phyloP scores from a whole-genome alignment of 2,113 vertebrate genomes.

The Lasiurus borealis region DNA sequence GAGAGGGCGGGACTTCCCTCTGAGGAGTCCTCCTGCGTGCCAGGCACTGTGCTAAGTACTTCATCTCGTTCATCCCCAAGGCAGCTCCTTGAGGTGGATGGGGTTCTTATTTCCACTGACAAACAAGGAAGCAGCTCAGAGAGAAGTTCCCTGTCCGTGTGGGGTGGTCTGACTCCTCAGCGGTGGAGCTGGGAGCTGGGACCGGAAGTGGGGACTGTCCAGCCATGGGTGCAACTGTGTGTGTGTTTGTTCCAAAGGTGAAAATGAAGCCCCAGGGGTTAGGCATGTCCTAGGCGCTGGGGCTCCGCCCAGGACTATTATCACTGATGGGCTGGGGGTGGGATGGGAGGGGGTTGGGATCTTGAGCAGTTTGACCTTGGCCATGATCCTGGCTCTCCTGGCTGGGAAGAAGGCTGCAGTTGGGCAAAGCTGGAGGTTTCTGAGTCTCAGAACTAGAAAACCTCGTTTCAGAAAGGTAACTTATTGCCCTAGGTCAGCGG shows the following conservation, averaged over 20 bases:
- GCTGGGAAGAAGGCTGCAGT: neutral
- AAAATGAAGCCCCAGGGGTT: neutral
- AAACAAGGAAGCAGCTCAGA: neutral
- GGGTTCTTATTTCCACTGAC: neutral
- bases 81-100: neutral
- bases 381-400: neutral
- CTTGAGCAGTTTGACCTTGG: neutral
- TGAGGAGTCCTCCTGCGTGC: rapidly evolving
- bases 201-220: neutral
- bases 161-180: neutral
- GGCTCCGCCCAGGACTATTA: neutral
- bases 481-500: neutral
- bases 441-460: slow-evolving; percentile 34
- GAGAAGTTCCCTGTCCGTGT: neutral
- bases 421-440: neutral
- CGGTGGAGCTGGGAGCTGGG: neutral
- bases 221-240: neutral
- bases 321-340: neutral
- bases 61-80: neutral
- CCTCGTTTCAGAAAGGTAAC: slow-evolving; percentile 23
- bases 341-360: rapidly evolving
- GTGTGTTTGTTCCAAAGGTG: rapidly evolving
- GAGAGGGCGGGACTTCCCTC: rapidly evolving
- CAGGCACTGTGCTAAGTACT: neutral
- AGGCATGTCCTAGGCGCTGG: rapidly evolving